These are phyloP conservation scores for Catagonus wagneri DNA, from an alignment of 2,113 vertebrate species.

Conservation along the genomic window DNA sequence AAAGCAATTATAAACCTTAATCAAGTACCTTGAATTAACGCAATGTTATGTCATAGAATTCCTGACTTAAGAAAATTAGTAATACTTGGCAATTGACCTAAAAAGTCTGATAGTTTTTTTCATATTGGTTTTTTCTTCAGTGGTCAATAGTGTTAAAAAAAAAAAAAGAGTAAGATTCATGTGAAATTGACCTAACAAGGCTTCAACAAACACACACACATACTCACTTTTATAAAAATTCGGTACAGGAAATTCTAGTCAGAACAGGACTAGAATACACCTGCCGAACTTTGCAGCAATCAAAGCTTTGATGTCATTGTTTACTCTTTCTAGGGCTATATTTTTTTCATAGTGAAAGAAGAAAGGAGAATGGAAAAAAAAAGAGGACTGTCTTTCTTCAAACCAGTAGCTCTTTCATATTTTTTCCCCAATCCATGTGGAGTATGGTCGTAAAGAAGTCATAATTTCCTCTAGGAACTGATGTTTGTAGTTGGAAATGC, in stretches of 20 bases:
- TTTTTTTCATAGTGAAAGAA: slow-evolving; percentile 25
- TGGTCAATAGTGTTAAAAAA: neutral
- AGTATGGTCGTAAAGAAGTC: slow-evolving; percentile 35
- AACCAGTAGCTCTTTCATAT: neutral
- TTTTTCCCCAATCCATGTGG: neutral
- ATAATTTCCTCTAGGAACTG: slow-evolving; percentile 56
- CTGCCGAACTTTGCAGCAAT: neutral
- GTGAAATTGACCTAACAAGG: neutral
- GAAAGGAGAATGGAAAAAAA: neutral
- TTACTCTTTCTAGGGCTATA: neutral
- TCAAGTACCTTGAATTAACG: neutral
- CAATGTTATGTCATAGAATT: neutral
- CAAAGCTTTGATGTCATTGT: slow-evolving; percentile 45
- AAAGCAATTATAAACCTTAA: neutral
- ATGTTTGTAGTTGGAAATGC: slow-evolving; percentile 41
- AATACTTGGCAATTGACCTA: neutral
- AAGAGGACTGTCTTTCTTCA: neutral
- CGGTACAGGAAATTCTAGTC: slow-evolving; percentile 20
- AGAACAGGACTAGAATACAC: neutral
- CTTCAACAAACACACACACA: neutral
- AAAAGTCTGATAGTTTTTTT: neutral
- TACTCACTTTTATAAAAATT: neutral
- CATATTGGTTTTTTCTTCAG: slow-evolving; percentile 1
- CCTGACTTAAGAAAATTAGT: neutral
- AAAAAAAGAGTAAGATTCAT: neutral